These are phyloP conservation scores for Xanthostigma xanthostigma DNA, from an alignment of 2,888 invertebrate genomes.

Conservation along the genomic window DNA sequence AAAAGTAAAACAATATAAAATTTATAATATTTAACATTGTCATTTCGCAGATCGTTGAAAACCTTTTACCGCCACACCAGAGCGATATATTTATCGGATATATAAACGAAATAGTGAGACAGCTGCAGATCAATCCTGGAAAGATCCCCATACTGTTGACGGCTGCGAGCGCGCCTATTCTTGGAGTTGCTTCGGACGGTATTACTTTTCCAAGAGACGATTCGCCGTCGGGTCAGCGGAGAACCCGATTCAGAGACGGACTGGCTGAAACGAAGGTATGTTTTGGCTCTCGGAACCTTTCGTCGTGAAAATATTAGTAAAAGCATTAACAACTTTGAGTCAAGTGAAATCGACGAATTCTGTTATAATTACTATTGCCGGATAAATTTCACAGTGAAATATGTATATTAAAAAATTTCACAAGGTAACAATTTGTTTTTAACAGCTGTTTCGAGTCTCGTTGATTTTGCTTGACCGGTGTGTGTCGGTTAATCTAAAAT, in stretches of 20 bases:
- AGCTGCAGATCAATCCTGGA: constrained; percentile 66
- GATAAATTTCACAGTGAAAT: too few relatives aligned
- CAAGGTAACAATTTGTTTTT: too few relatives aligned
- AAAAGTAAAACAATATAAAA: constrained; percentile 1
- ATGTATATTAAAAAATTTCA: too few relatives aligned
- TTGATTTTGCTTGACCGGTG: too few relatives aligned
- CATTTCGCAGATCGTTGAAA: constrained; percentile 49
- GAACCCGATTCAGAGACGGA: neutral
- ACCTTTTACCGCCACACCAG: constrained; percentile 62
- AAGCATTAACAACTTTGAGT: too few relatives aligned
- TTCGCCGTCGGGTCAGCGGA: neutral
- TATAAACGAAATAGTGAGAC: constrained; percentile 70
- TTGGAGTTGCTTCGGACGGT: constrained; percentile 18
- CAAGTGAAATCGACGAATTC: too few relatives aligned
- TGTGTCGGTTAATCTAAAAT: too few relatives aligned
- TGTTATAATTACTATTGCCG: too few relatives aligned
- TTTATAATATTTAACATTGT: neutral
- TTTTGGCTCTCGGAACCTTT: too few relatives aligned
- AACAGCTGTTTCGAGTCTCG: too few relatives aligned
- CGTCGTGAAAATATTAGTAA: too few relatives aligned
- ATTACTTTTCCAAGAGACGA: neutral
- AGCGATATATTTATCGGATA: constrained; percentile 67
- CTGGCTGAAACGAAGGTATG: too few relatives aligned
- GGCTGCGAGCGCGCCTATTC: constrained; percentile 17
- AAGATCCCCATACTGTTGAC: constrained; percentile 41